Base-by-base conservation (phyloP, 2,888 invertebrate species). In the Halictus quadricinctus region DNA sequence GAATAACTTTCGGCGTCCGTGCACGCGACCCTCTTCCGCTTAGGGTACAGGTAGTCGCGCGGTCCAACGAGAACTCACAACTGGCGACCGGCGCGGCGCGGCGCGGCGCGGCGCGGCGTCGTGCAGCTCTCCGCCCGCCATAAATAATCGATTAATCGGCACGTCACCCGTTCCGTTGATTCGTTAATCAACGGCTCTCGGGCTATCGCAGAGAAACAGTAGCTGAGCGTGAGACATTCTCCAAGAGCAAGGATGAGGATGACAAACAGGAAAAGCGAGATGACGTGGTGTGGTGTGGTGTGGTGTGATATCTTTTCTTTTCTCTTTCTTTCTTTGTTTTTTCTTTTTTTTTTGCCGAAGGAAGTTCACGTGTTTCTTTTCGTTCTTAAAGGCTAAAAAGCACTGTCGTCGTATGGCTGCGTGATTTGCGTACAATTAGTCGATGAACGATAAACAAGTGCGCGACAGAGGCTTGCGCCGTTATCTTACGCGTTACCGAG, bases 1-100 rank as follows among this genome's bases (percentile, higher is more conserved):
- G 64, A 72, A 83, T 88, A 41, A 88, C 64, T 84, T 58, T 5
- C 76, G 36, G 6, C 41, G 36, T 66, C 8, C 41, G 41, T 54
- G n/a, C 54, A 6, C 18, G 25, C n/a, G 54, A 50, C 10, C 54
- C 73, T 29, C 6, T 36, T 54, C 8, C 21, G 50, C 50, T 36
- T 36, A 12, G 73, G 58, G 58, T 21, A n/a, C 12, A 58, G 58
- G 50, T 8, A 50, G 50, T 18, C 50, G 50, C 21, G 21, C 36
- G 50, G 29, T 8, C 72, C 13, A 29, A 36, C 29, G 72, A 41
- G 29, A 50, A 72, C 72, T 72, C 50, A 36, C 72, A 21, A 48
- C 29, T 29, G 36, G 66, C 66, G 21, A 69, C 69, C 18, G 29
- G 29, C 29, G 29, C 29, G 29, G 1, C 29, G 29, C 29, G 29